Base-by-base conservation (phyloP, 2,888 invertebrate species). In the Portevinia maculata region DNA sequence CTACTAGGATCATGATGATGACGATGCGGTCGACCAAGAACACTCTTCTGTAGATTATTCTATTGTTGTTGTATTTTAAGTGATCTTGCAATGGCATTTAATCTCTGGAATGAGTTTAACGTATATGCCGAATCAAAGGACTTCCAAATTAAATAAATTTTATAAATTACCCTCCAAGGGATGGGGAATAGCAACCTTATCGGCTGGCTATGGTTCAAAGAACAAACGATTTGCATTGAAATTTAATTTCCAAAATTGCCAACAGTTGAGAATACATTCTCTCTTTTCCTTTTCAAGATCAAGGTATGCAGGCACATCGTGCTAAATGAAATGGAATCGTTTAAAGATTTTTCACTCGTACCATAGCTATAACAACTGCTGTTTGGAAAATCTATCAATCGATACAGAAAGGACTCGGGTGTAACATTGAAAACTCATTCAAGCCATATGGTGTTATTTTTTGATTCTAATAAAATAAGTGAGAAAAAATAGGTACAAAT, bases 371-470 rank as follows among this genome's bases (percentile, higher is more conserved):
- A 39, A 41, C 34, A 19, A 24, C 52, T 17, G 65, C 19, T 41
- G 30, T 15, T 39, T 11, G 19, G 19, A 28, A 53, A 65, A 71
- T 71, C 60, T 24, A 62, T 71, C 41, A 13, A 62, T 50, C n/a
- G 70, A 24, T 46, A 8, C 5, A 3, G 15, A 24, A 24, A 62
- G 28, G 52, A 64, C 24, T 28, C 32, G 8, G 39, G 30, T 44
- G 71, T 37, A 28, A 32, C 60, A 83, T 83, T 62, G 83, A 67
- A 83, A 83, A 78, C 83, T 78, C 83, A 83, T 83, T 78, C 67
- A 50, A 44, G 78, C 83, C 83, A 83, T 83, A 83, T 83, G 83
- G 83, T 73, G 81, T 55, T 78, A 73, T 83, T 67, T 71, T 75
- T 60, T 73, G 60, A 69, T 79, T 69, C 46, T 53, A 57, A 32